Evolutionary conservation across 1,140 invertebrate genomes (phyloP).

Genomic region (Brachionus sp.): DNA sequence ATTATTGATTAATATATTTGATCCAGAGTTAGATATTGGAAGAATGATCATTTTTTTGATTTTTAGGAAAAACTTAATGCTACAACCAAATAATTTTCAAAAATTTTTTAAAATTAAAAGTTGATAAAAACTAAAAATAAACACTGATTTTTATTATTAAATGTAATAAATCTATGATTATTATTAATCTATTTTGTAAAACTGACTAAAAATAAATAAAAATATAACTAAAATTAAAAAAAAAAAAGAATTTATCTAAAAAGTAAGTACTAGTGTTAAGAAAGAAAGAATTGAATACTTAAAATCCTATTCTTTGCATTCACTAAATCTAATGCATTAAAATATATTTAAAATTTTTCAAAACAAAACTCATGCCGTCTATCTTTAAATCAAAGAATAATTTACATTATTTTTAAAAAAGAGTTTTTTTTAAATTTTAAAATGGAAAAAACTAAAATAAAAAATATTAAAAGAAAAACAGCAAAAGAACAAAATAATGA

Average conservation of each 20-base stretch:
- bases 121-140: no score
- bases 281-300: not conserved
- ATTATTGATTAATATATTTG: no score
- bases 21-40: no score
- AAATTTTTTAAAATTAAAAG: no score
- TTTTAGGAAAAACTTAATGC: no score
- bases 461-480: not conserved
- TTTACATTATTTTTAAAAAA: not conserved
- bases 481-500: not conserved
- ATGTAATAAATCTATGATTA: no score
- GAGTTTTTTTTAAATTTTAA: not conserved
- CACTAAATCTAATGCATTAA: not conserved
- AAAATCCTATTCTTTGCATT: not conserved
- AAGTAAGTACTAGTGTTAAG: not conserved
- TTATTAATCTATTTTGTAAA: no score
- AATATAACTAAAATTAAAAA: no score
- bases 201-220: no score
- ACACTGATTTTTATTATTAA: no score
- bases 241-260: not conserved
- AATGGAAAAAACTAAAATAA: conserved; percentile 16
- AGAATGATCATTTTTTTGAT: no score
- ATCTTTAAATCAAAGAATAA: not conserved
- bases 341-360: conserved; percentile 9
- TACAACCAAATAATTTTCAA: no score
- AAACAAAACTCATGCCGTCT: conserved; percentile 35